A percentile compares a stretch with the other conserved stretches of the same genome.
Evolutionary conservation across 2,888 invertebrate species (phyloP).

Genomic region (Dryomyza anilis): DNA sequence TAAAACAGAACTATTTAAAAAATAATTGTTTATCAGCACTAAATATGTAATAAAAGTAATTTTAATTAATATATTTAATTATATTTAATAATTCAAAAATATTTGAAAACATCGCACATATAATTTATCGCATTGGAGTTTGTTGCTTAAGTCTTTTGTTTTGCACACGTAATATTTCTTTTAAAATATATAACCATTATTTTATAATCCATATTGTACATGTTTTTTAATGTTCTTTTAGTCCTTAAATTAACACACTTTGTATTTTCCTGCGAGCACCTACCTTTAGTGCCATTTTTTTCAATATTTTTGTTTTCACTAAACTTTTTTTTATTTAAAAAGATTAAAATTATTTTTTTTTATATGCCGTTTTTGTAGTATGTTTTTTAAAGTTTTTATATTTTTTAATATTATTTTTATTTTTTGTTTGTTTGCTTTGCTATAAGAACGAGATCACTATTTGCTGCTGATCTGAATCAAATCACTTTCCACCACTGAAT

Average conservation of each 20-base stretch:
- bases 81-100: too few relatives aligned
- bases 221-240: background rate
- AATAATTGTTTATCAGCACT: too few relatives aligned
- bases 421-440: background rate
- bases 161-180: background rate
- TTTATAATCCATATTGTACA: background rate
- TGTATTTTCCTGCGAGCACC: conserved; percentile 38
- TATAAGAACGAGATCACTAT: conserved; percentile 45
- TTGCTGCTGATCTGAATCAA: conserved; percentile 53
- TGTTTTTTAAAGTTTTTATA: background rate
- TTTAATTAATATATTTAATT: too few relatives aligned
- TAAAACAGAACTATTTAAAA: too few relatives aligned
- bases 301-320: conserved; percentile 29
- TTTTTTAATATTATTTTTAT: conserved; percentile 7
- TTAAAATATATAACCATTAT: background rate
- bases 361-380: conserved; percentile 1
- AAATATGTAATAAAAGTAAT: too few relatives aligned
- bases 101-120: too few relatives aligned
- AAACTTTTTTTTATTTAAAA: conserved; percentile 30
- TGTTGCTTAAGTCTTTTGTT: conserved; percentile 10
- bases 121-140: too few relatives aligned
- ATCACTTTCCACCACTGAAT: conserved; percentile 62
- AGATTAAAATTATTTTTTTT: conserved; percentile 17
- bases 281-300: conserved; percentile 57
- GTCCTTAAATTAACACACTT: background rate